These are phyloP conservation scores for Pterocles gutturalis DNA, from an alignment of 2,113 vertebrate species.

Conservation along the genomic window DNA sequence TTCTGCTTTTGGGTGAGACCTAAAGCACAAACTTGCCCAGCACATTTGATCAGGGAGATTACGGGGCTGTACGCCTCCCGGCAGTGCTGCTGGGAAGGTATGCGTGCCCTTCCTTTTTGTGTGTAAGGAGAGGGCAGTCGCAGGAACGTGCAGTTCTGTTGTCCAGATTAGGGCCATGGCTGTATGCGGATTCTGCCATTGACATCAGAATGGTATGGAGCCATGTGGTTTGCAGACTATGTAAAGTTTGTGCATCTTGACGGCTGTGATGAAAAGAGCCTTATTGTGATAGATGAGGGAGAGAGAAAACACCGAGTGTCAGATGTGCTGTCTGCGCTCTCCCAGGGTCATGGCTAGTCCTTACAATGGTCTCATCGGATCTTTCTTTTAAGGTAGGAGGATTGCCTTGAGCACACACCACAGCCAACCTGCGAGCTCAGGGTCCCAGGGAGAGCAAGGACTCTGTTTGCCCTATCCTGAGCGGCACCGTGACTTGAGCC, in stretches of 20 bases:
- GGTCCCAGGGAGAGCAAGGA: neutral
- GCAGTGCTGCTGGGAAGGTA: neutral
- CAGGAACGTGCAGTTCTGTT: neutral
- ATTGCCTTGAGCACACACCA: neutral
- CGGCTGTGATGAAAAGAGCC: neutral
- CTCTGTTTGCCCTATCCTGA: neutral
- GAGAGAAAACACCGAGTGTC: neutral
- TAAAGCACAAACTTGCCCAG: neutral
- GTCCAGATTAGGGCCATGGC: neutral
- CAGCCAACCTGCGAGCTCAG: neutral
- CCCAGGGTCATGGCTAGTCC: neutral
- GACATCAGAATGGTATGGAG: neutral
- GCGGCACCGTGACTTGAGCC: neutral
- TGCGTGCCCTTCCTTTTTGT: neutral
- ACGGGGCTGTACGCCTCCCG: too few relatives aligned
- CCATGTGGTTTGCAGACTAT: neutral
- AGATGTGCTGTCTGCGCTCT: neutral
- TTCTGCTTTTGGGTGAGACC: neutral
- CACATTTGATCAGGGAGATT: neutral
- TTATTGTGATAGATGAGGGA: neutral
- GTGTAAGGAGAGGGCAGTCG: neutral
- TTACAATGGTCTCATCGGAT: neutral
- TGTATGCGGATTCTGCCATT: neutral
- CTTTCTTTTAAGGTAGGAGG: neutral
- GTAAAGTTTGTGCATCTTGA: neutral